phyloP scores from a whole-genome alignment of 2,888 invertebrate genomes.

The Epirrhoe alternata region DNA sequence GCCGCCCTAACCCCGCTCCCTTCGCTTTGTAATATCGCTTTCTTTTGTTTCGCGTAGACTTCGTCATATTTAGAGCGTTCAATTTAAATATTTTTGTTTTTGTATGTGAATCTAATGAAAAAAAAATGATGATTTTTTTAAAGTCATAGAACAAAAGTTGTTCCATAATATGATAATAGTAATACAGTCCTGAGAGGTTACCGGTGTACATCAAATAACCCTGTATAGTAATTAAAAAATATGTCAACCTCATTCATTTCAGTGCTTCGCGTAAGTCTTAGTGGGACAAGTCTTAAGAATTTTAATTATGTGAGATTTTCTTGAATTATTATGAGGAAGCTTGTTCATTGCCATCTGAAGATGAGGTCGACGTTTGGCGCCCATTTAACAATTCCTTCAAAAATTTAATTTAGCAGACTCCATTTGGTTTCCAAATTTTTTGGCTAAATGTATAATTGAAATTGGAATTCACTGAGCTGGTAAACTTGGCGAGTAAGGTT shows the following conservation, averaged over 20 bases:
- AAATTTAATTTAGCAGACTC: conserved; percentile 27
- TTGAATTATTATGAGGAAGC: conserved; percentile 17
- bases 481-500: conserved; percentile 14
- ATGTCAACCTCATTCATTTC: not conserved
- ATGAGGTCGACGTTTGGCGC: conserved; percentile 11
- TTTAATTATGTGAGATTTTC: conserved; percentile 29
- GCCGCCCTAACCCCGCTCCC: no score
- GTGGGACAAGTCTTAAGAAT: conserved; percentile 19
- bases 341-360: conserved; percentile 14
- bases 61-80: no score
- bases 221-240: not conserved
- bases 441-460: conserved; percentile 25
- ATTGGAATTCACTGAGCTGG: conserved; percentile 23
- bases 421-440: conserved; percentile 35
- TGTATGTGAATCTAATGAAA: no score
- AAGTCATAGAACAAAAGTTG: no score
- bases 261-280: conserved; percentile 2
- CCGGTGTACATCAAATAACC: no score
- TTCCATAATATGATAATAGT: no score
- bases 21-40: no score
- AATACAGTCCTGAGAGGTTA: no score
- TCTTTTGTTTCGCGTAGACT: no score
- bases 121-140: no score
- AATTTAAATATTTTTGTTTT: no score
- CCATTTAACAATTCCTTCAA: conserved; percentile 27